A percentile compares a stretch with the other conserved stretches of the same genome.
Conservation (phyloP, 2,888 invertebrate genomes). For the Ichneumoninae sp. region DNA sequence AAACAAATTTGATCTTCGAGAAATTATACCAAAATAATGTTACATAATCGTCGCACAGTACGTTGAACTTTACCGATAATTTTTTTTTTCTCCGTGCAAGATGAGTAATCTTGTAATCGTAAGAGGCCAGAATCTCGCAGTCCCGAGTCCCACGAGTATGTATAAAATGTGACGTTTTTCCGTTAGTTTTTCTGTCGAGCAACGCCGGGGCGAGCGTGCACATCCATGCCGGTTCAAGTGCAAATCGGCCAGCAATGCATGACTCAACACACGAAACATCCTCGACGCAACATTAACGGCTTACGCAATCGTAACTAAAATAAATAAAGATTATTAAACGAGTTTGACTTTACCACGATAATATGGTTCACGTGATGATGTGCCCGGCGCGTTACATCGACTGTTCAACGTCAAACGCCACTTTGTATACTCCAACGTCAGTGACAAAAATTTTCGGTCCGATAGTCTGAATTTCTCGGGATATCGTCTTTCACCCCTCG, state of each 20-base stretch:
- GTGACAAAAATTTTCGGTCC: not conserved
- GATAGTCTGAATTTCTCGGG: not conserved
- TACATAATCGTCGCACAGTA: not conserved
- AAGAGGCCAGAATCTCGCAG: not conserved
- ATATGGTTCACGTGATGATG: slow-evolving; percentile 25
- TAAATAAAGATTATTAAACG: slow-evolving; percentile 50
- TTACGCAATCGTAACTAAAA: slow-evolving; percentile 46
- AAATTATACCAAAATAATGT: not conserved
- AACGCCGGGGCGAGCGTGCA: slow-evolving; percentile 11
- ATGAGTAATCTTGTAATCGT: not conserved
- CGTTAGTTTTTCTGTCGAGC: not conserved
- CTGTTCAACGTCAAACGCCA: slow-evolving; percentile 9
- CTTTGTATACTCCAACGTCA: slow-evolving; percentile 1
- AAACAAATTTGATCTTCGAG: not conserved
- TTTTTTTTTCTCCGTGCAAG: not conserved
- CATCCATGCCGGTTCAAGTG: slow-evolving; percentile 38
- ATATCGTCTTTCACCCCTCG: not conserved
- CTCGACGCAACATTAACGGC: slow-evolving; percentile 20
- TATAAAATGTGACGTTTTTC: slow-evolving; percentile 31
- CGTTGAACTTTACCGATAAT: not conserved
- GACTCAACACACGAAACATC: slow-evolving; percentile 18
- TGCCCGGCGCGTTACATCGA: slow-evolving; percentile 21
- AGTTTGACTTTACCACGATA: slow-evolving; percentile 36
- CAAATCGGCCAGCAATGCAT: slow-evolving; percentile 59
- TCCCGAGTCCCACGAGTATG: not conserved